Evolutionary conservation across 1,140 invertebrate species (phyloP).

Genomic region (Leptopilina boulardi): DNA sequence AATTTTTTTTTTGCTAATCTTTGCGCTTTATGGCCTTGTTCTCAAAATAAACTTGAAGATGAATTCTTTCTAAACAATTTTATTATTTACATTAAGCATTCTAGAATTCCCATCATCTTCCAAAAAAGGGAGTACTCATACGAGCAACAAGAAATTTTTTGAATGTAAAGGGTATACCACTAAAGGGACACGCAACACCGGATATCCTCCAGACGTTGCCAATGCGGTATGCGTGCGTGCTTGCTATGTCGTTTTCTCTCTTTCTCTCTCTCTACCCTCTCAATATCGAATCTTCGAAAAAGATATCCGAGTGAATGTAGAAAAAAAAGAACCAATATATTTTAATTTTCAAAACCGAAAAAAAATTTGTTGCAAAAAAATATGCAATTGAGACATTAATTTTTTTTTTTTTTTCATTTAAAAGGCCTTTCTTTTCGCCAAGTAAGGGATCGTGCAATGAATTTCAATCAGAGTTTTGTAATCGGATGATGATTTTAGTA

Average conservation of each 20-base stretch:
- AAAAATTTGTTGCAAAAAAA: no score
- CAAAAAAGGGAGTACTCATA: slow-evolving; percentile 7
- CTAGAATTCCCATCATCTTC: no score
- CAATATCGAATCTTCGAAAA: slow-evolving; percentile 13
- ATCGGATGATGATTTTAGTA: slow-evolving; percentile 21
- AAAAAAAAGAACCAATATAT: no score
- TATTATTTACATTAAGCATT: no score
- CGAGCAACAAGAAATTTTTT: slow-evolving; percentile 42
- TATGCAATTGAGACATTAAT: no score
- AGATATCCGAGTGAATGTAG: neutral
- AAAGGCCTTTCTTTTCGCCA: neutral
- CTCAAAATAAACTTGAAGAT: neutral
- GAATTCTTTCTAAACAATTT: no score
- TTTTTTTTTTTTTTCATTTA: neutral
- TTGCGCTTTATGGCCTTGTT: neutral
- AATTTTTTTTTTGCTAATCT: neutral
- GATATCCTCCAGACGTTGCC: slow-evolving; percentile 71
- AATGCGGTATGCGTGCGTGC: slow-evolving; percentile 44
- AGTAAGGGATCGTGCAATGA: neutral
- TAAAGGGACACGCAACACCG: slow-evolving; percentile 68
- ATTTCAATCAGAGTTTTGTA: slow-evolving; percentile 29
- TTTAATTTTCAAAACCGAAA: no score
- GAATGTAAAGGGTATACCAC: slow-evolving; percentile 36
- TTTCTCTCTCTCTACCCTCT: neutral
- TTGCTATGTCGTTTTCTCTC: neutral